A percentile compares a stretch with the other conserved stretches of the same genome.
These are phyloP conservation scores for Ophioninae sp. DNA, from an alignment of 2,888 invertebrate species.

Conservation along the genomic window DNA sequence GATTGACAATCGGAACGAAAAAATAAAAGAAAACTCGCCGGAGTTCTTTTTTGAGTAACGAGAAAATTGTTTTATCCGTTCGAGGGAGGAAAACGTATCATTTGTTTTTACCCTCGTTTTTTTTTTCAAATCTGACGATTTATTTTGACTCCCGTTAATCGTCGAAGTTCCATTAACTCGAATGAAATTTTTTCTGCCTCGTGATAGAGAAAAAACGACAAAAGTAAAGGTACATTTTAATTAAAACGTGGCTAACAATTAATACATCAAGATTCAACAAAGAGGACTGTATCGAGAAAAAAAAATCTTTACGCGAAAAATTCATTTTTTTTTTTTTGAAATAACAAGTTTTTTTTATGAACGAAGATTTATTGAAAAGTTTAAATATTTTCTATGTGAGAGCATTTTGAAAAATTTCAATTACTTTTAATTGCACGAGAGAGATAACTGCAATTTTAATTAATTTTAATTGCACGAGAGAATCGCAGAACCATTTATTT, in stretches of 20 bases:
- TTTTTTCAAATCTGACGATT: conserved; percentile 31
- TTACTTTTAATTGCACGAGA: background rate
- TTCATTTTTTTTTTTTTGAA: too few relatives aligned
- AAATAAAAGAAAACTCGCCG: conserved; percentile 31
- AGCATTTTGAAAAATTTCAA: too few relatives aligned
- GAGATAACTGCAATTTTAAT: too few relatives aligned
- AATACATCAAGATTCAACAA: background rate
- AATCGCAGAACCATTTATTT: background rate
- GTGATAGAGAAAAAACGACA: background rate
- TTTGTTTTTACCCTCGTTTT: conserved; percentile 15
- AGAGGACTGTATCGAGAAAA: background rate
- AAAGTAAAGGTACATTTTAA: background rate
- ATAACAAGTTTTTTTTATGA: background rate
- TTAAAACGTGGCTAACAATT: background rate
- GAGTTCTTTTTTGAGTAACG: conserved; percentile 39
- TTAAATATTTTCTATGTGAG: too few relatives aligned
- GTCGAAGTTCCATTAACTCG: background rate
- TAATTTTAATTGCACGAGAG: background rate
- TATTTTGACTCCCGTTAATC: conserved; percentile 34
- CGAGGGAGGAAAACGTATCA: background rate
- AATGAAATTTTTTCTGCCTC: background rate
- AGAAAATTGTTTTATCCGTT: conserved; percentile 49
- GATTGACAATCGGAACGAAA: conserved; percentile 53
- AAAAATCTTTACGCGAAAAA: background rate
- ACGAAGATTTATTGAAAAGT: background rate